A percentile compares a stretch with the other conserved stretches of the same genome.
Conservation (phyloP, 2,888 invertebrate species). For the Ichneumon xanthorius region DNA sequence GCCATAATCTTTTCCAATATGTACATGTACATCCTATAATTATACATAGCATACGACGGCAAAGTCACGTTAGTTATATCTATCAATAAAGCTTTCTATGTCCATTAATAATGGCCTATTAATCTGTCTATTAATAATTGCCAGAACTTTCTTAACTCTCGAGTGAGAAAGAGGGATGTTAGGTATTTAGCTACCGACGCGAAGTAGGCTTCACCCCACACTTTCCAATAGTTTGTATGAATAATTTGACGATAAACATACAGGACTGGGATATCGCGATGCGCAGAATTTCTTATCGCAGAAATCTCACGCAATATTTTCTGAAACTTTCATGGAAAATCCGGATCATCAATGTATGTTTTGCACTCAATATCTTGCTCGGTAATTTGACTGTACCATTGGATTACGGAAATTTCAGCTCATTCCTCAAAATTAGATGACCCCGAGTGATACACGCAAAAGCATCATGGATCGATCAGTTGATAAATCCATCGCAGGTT, state of each 20-base stretch:
- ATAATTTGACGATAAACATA: too few relatives aligned
- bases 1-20: slow-evolving; percentile 30
- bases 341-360: background rate
- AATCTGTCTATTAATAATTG: slow-evolving; percentile 22
- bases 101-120: background rate
- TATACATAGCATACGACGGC: background rate
- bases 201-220: too few relatives aligned
- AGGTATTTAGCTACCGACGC: too few relatives aligned
- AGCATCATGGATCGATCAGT: background rate
- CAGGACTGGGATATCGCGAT: background rate
- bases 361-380: background rate
- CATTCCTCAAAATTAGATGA: background rate
- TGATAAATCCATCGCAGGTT: slow-evolving; percentile 7
- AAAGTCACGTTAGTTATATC: slow-evolving; percentile 14
- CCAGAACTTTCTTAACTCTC: too few relatives aligned
- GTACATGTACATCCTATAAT: background rate
- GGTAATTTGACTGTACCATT: background rate
- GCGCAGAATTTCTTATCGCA: background rate
- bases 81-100: slow-evolving; percentile 31
- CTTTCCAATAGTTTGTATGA: background rate
- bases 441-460: background rate
- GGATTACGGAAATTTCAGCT: background rate
- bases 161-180: too few relatives aligned
- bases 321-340: background rate
- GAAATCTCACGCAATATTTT: background rate